phyloP scores from a whole-genome alignment of 2,888 invertebrate genomes.

The Nomada fucata region DNA sequence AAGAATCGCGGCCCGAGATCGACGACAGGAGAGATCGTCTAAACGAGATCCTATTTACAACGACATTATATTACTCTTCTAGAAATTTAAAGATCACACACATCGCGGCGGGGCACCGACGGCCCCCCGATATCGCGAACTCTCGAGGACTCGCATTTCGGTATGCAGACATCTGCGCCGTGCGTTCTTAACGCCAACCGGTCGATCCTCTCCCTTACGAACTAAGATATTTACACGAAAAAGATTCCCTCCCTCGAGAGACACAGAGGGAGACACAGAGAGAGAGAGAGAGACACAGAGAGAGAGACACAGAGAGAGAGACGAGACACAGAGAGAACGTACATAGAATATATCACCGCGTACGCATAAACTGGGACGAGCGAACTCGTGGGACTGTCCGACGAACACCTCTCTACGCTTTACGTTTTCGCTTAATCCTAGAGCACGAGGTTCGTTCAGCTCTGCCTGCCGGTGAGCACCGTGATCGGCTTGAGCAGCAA shows the following conservation, averaged over 20 bases:
- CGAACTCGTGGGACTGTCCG: no score
- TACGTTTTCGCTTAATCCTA: background rate
- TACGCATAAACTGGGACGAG: background rate
- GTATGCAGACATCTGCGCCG: slow-evolving; percentile 15
- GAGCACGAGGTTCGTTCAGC: slow-evolving; percentile 70
- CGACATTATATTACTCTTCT: slow-evolving; percentile 31
- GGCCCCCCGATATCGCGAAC: background rate
- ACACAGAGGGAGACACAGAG: no score
- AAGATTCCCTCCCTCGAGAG: background rate
- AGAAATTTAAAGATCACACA: slow-evolving; percentile 32
- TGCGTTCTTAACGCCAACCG: slow-evolving; percentile 19
- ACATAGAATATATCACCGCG: slow-evolving; percentile 15
- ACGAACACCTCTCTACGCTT: no score
- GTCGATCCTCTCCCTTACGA: background rate
- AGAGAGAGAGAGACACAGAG: background rate
- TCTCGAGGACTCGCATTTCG: slow-evolving; percentile 1
- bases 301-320: background rate
- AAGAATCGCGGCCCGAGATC: background rate
- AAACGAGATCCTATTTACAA: slow-evolving; percentile 43
- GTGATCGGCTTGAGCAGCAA: slow-evolving; percentile 82
- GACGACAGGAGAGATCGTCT: slow-evolving; percentile 56
- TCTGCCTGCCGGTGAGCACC: slow-evolving; percentile 81
- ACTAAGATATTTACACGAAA: slow-evolving; percentile 8
- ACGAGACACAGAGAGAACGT: background rate
- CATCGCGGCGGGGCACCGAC: background rate